A percentile compares a stretch with the other conserved stretches of the same genome.
Conservation (phyloP, 1,140 invertebrate species). For the Hetaerina americana region DNA sequence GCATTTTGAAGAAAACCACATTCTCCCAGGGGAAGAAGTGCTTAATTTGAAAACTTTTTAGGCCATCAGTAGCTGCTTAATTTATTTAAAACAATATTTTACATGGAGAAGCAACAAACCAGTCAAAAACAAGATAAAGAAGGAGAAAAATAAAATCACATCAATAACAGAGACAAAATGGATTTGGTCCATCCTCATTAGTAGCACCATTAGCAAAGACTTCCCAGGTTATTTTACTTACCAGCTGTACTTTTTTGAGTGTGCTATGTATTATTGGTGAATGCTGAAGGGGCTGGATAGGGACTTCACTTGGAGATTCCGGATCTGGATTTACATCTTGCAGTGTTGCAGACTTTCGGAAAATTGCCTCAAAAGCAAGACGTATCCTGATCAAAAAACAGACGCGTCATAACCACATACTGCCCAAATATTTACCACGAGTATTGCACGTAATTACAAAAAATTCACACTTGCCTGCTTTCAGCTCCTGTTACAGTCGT, state of each 20-base stretch:
- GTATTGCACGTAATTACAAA: neutral
- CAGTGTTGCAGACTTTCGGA: slow-evolving; percentile 68
- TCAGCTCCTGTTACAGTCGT: slow-evolving; percentile 77
- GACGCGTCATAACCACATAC: neutral
- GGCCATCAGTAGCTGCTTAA: too few species aligned
- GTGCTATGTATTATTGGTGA: slow-evolving; percentile 45
- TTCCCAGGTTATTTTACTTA: too few species aligned
- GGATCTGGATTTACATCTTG: slow-evolving; percentile 64
- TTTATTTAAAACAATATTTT: too few species aligned
- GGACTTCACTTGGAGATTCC: slow-evolving; percentile 33
- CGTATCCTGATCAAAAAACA: slow-evolving; percentile 44
- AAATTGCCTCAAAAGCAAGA: slow-evolving; percentile 80
- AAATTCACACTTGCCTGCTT: slow-evolving; percentile 41
- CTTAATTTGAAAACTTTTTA: too few species aligned
- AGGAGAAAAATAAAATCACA: neutral
- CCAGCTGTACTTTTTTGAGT: slow-evolving; percentile 81
- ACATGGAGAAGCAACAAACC: too few species aligned
- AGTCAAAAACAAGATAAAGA: neutral
- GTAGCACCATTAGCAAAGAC: too few species aligned
- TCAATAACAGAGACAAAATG: neutral
- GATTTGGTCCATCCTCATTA: too few species aligned
- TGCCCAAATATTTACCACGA: neutral
- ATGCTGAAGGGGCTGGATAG: slow-evolving; percentile 7
- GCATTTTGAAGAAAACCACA: too few species aligned
- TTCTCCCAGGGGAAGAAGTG: too few species aligned